These are phyloP conservation scores for Halocynthia aurantium DNA, from an alignment of 23 tunicate genomes.

Conservation along the genomic window DNA sequence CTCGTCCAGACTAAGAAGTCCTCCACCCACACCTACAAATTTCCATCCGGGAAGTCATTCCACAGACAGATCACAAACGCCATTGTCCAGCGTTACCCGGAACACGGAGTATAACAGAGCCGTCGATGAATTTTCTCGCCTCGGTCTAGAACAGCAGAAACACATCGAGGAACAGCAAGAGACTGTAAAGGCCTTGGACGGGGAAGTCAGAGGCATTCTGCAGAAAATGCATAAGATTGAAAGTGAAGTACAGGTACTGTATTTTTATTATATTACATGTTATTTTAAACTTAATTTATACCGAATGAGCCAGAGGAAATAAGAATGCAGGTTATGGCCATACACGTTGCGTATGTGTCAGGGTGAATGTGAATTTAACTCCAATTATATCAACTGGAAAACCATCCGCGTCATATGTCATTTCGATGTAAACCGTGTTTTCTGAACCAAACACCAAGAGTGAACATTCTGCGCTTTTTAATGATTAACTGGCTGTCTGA, in stretches of 20 bases:
- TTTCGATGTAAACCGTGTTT: too few species aligned
- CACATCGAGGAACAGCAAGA: constrained; percentile 59
- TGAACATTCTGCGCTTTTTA: too few species aligned
- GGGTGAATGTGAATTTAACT: too few species aligned
- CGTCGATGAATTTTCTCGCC: constrained; percentile 50
- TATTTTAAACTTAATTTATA: too few species aligned
- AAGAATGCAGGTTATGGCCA: too few species aligned
- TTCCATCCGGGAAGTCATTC: too few species aligned
- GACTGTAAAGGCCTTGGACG: constrained; percentile 39
- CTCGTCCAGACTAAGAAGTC: background rate
- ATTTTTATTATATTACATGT: background rate
- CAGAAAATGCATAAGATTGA: constrained; percentile 41
- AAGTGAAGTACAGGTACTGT: constrained; percentile 10
- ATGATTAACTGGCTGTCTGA: too few species aligned
- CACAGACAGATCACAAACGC: background rate
- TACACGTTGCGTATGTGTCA: too few species aligned
- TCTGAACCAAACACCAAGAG: too few species aligned
- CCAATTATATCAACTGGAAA: too few species aligned
- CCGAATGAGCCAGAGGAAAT: too few species aligned
- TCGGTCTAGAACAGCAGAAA: constrained; percentile 60
- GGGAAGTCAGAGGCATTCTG: constrained; percentile 35
- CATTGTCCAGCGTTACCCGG: background rate
- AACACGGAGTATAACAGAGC: constrained; percentile 36
- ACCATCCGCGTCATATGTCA: too few species aligned
- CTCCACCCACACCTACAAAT: constrained; percentile 9